phyloP scores from a whole-genome alignment of 2,113 vertebrate species.

The Fregetta grallaria region DNA sequence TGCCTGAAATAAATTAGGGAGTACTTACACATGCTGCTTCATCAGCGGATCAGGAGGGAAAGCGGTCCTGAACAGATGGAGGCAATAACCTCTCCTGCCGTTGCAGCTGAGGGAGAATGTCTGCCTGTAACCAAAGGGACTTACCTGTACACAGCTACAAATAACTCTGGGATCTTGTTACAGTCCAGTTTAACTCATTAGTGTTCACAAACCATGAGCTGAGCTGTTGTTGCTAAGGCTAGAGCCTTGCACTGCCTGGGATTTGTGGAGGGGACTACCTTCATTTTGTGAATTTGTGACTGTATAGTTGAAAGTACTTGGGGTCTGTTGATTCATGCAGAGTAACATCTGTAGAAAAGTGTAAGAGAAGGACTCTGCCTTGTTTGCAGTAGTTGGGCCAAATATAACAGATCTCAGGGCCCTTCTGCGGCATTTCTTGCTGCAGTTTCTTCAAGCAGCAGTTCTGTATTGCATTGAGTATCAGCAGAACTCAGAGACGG shows the following conservation, averaged over 20 bases:
- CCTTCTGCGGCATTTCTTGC: not conserved
- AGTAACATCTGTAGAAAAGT: not conserved
- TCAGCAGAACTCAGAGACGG: not conserved
- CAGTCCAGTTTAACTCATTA: not conserved
- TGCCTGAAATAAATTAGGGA: conserved; percentile 8
- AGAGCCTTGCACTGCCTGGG: not conserved
- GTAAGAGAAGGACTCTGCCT: not conserved
- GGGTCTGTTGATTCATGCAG: not conserved
- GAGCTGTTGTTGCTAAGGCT: not conserved
- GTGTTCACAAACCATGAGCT: not conserved
- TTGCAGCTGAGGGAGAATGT: not conserved
- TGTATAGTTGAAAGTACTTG: not conserved
- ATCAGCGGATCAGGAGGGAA: not conserved
- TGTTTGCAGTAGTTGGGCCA: not conserved
- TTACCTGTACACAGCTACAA: not conserved
- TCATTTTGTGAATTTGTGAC: not conserved
- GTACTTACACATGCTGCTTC: not conserved
- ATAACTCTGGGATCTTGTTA: not conserved
- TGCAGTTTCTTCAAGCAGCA: not conserved
- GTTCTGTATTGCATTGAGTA: not conserved
- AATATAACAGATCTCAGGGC: not conserved
- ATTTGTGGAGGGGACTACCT: not conserved
- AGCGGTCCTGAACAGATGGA: not conserved
- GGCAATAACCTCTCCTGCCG: conserved; percentile 40
- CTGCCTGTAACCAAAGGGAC: not conserved